phyloP scores from a whole-genome alignment of 2,113 vertebrate species.

The Blennius ocellaris region DNA sequence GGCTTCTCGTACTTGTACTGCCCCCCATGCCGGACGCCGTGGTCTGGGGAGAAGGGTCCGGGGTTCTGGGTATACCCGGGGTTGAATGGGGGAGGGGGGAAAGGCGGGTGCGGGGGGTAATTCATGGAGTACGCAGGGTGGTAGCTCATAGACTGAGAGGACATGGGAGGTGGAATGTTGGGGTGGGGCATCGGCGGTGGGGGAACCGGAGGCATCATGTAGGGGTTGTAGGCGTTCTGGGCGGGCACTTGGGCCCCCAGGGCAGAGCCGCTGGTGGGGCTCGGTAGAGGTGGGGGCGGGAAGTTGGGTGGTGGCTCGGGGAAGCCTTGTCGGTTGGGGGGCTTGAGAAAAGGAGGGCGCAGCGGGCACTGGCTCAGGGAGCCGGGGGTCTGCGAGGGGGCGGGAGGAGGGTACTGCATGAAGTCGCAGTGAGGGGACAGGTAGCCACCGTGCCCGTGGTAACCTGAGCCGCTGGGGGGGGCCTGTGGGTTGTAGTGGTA shows the following conservation, averaged over 20 bases:
- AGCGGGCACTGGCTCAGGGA: conserved; percentile 87
- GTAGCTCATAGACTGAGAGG: conserved; percentile 87
- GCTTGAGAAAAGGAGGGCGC: conserved; percentile 87
- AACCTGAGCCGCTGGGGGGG: conserved; percentile 78
- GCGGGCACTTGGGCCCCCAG: conserved; percentile 75
- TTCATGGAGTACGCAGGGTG: conserved; percentile 88
- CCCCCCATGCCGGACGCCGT: conserved; percentile 80
- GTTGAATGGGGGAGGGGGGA: conserved; percentile 86
- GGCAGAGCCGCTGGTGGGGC: conserved; percentile 75
- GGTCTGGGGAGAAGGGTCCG: conserved; percentile 79
- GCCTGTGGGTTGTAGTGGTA: conserved; percentile 90
- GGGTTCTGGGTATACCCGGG: conserved; percentile 83
- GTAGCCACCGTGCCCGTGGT: conserved; percentile 85
- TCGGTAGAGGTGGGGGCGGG: conserved; percentile 89
- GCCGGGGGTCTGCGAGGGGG: conserved; percentile 82
- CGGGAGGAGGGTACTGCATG: conserved; percentile 89
- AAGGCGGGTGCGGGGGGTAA: conserved; percentile 83
- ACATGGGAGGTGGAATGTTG: conserved; percentile 84
- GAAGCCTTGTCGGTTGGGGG: conserved; percentile 88
- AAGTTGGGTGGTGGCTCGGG: conserved; percentile 90
- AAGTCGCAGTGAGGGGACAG: conserved; percentile 89
- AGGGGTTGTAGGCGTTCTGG: conserved; percentile 89
- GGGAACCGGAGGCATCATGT: conserved; percentile 87
- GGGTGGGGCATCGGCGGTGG: conserved; percentile 83
- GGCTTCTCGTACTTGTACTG: conserved; percentile 89